Base-by-base conservation (phyloP, 2,113 vertebrate species). In the Myiozetetes cayanensis region DNA sequence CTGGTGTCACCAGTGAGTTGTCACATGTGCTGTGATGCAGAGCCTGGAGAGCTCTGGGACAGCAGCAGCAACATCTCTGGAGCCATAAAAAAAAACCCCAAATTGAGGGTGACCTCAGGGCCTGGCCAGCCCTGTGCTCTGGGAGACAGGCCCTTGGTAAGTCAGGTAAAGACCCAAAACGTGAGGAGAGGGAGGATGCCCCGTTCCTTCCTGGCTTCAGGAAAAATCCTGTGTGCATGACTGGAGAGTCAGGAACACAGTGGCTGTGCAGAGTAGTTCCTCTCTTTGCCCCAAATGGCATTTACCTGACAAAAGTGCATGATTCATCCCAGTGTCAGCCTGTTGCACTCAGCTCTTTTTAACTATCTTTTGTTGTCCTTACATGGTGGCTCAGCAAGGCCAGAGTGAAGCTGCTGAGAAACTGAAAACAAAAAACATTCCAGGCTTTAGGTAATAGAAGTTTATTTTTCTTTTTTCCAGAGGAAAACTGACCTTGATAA, bases 101-200 rank as follows among this genome's bases (percentile, higher is more conserved):
- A 74, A 55, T 14, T 0, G 3, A 70, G 25, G 14, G 12, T 62
- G 55, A 49, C 24, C 14, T 49, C 41, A 55, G 31, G 11, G 12
- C 30, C 30, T 31, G 25, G 14, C 4, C 47, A 83, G 37, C 53
- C 23, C n/a, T 91, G 28, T 61, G 33, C 18, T 59, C 35, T 61
- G 33, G n/a, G 50, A 58, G 17, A 43, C 22, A 37, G n/a, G 25
- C 12, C 15, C 7, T 44, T 37, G 43, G 20, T 59, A n/a, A 70
- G 11, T 55, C 47, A 81, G 59, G 19, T 22, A 43, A 59, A 78
- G 13, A 43, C 43, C 11, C 2, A 3, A 70, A 82, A 79, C 12
- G 33, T 35, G 28, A 24, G 21, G 47, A 68, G 16, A 58, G 31
- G 59, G 16, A 33, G 17, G 5, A 4, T 0, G 0, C 4, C 8